Evolutionary conservation across 1,140 invertebrate species (phyloP).

Genomic region (Penaeus indicus): DNA sequence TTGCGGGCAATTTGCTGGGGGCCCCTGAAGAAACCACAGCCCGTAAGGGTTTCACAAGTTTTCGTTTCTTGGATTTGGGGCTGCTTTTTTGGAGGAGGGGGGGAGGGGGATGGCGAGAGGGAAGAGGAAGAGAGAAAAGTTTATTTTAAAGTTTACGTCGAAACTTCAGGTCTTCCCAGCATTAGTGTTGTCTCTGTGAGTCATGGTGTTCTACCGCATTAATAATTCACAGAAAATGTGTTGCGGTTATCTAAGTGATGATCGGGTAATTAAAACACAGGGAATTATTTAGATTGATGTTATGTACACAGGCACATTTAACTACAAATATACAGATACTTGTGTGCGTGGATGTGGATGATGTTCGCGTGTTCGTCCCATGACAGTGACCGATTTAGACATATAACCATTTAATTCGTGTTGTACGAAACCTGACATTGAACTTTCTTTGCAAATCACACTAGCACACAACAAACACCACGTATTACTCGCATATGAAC

Average conservation of each 20-base stretch:
- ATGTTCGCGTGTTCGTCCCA: too few species aligned
- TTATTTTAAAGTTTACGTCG: not conserved
- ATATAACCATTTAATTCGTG: too few species aligned
- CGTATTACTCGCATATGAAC: too few species aligned
- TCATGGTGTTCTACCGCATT: not conserved
- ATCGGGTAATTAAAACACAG: too few species aligned
- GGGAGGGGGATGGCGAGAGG: not conserved
- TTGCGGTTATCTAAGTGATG: too few species aligned
- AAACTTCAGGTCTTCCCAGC: not conserved
- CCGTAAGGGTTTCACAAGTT: constrained; percentile 30
- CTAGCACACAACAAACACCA: too few species aligned
- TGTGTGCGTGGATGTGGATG: too few species aligned
- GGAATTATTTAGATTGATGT: not conserved
- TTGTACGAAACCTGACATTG: too few species aligned
- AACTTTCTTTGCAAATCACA: too few species aligned
- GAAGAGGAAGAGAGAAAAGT: not conserved
- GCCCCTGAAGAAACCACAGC: constrained; percentile 34
- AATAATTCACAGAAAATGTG: too few species aligned
- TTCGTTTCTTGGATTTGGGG: constrained; percentile 23
- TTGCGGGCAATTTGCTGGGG: constrained; percentile 62
- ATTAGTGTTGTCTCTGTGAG: constrained; percentile 2
- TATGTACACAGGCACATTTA: not conserved
- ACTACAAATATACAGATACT: not conserved
- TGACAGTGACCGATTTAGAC: too few species aligned
- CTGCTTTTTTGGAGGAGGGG: not conserved